Evolutionary conservation across 2,797 vertebrate genomes (phyloP), one percentile per base, ranked within the genome.

Genomic region (Sebastes iracundus): DNA sequence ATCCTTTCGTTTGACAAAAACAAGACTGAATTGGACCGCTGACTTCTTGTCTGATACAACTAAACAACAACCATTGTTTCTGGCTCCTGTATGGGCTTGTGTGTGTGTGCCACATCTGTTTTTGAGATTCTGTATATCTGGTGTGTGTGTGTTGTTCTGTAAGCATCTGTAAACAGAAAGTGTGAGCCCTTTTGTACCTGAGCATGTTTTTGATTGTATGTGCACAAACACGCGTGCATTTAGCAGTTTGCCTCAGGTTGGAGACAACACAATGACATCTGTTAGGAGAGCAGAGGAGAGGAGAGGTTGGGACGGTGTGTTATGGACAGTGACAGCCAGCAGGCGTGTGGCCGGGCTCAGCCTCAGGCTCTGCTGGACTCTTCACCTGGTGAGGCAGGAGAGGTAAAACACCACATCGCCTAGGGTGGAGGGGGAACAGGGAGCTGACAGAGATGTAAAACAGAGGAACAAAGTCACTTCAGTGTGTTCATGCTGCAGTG

Each of bases 241-340:
- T 75, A 83, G 56, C 80, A 66, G 73, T 77, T 75, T 38, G 86
- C 89, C 88, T 84, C 74, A 79, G 91, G 89, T 90, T 82, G 83
- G 81, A 84, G 72, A 77, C 80, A 74, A 70, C 78, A 76, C 77
- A 87, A 72, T 88, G 90, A 85, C 90, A 91, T 90, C 90, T 90
- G 89, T 85, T 89, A 61, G 73, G 85, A 83, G 82, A 77, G 82
- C 74, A 83, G 86, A 84, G 86, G 77, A 80, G 80, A 72, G 78
- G 4, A 33, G 80, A 87, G 87, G 90, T 79, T 72, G 75, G 80
- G 82, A 76, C 75, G 23, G 69, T 59, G 82, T 85, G 85, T 85
- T 85, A 90, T 90, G 81, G 86, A 86, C 88, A 86, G 76, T 91
- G 91, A 92, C 91, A 90, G 91, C 85, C 92, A 92, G 90, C 91